Base-by-base conservation (phyloP, 1,140 invertebrate genomes). In the Asobara japonica region DNA sequence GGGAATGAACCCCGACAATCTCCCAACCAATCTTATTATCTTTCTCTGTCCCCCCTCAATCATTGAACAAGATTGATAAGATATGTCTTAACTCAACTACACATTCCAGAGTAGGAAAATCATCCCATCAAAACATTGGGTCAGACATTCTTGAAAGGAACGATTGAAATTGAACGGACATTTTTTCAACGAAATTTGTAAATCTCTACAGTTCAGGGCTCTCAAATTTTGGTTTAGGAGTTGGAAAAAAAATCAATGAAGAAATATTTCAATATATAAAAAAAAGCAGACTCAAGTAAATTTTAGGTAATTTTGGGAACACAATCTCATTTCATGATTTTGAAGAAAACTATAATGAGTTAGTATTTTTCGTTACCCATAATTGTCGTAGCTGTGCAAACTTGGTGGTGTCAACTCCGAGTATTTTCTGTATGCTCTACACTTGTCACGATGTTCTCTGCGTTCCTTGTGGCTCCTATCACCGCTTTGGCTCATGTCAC, bases 381-480 rank as follows among this genome's bases (percentile, higher is more conserved):
- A 77, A 80, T 82, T 82, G 69, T 85, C 80, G 69, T 83, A 85
- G 48, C 82, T 74, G 56, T 82, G 78, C 48, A 75, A 71, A 64
- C 72, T 76, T 11, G 80, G 73, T 65, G 80, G 82, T 69, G 78
- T 81, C n/a, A 85, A 36, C 73, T 85, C 83, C 10, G 82, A 85
- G 64, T 84, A 85, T 74, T 85, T 85, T 70, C 83, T 80, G 71
- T 83, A 82, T 2, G 78, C 71, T 48, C 75, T 82, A 79, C 73
- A 82, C 80, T 80, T 84, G 33, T 85, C 82, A 13, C 77, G 75
- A 71, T 79, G 76, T 68, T 85, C 83, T 73, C 80, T 84, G 69
- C 79, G 79, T 20, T 84, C 82, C 65, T 82, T 83, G 16, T 79
- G 68, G 71, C 69, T 75, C 73, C 80, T 85, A 7, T 85, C 80